These are phyloP conservation scores for Trachemys scripta DNA, from an alignment of 2,113 vertebrate genomes.

Conservation along the genomic window DNA sequence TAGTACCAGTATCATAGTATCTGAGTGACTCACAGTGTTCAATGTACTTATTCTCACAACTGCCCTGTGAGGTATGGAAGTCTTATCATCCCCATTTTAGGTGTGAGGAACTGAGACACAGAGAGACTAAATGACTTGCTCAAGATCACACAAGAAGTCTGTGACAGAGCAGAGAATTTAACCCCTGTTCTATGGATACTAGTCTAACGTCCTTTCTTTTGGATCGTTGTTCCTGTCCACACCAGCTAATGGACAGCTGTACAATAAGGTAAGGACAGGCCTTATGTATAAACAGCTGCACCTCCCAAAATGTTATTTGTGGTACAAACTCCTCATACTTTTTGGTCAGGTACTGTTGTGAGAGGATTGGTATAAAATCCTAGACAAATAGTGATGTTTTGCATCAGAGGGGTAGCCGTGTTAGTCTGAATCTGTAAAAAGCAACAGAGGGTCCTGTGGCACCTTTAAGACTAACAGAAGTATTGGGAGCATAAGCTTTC, in stretches of 20 bases:
- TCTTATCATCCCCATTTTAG: neutral
- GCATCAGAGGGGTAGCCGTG: neutral
- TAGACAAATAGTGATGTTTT: neutral
- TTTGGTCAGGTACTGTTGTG: neutral
- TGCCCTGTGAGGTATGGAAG: neutral
- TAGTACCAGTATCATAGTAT: accelerated
- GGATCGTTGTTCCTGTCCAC: neutral
- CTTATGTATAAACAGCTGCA: neutral
- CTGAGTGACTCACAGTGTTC: accelerated
- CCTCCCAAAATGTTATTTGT: neutral
- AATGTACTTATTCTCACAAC: neutral
- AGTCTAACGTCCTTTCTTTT: neutral
- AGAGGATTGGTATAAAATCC: neutral
- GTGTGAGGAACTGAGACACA: neutral
- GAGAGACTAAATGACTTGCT: neutral
- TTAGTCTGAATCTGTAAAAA: too few relatives aligned
- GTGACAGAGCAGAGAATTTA: neutral
- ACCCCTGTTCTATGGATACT: neutral
- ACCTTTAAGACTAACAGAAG: too few relatives aligned
- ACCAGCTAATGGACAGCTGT: neutral
- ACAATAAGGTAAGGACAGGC: neutral
- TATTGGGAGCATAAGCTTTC: too few relatives aligned
- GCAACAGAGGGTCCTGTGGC: too few relatives aligned
- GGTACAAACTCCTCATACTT: neutral
- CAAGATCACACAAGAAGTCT: neutral